Conservation (phyloP, 2,113 vertebrate species). For the Dryoscopus gambensis region DNA sequence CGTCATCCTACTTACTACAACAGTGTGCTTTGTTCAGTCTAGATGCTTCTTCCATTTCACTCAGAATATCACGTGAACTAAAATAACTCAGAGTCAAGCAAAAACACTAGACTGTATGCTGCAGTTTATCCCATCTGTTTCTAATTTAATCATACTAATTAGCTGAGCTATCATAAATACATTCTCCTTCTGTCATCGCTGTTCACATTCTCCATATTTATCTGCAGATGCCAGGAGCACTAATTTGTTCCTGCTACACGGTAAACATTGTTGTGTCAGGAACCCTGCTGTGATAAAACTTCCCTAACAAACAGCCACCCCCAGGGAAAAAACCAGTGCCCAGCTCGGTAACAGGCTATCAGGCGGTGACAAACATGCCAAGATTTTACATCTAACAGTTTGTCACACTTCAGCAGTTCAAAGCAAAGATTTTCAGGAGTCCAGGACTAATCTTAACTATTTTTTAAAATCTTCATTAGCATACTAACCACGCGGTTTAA, state of each 20-base stretch:
- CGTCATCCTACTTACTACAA: background rate
- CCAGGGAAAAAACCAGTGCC: background rate
- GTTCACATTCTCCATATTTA: constrained; percentile 9
- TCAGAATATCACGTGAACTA: background rate
- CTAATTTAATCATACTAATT: constrained; percentile 37
- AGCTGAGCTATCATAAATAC: constrained; percentile 31
- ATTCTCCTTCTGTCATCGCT: constrained; percentile 20
- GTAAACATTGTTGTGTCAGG: background rate
- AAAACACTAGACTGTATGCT: background rate
- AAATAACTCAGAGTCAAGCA: background rate
- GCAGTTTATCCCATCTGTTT: constrained; percentile 1
- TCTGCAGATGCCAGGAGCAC: constrained; percentile 25
- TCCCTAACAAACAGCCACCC: background rate
- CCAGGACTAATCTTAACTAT: background rate
- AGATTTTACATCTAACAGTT: background rate
- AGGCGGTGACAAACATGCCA: background rate
- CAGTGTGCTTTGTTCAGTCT: background rate
- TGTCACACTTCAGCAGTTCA: background rate
- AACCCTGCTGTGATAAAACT: background rate
- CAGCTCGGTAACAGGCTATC: background rate
- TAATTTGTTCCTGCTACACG: background rate
- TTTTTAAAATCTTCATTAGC: background rate
- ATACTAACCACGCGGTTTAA: background rate
- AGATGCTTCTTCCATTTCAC: background rate
- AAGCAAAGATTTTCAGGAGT: background rate